Percentiles rank a stretch among this genome's conserved stretches.
These are phyloP conservation scores for Athripsodes cinereus DNA, from an alignment of 2,888 invertebrate genomes.

Conservation along the genomic window DNA sequence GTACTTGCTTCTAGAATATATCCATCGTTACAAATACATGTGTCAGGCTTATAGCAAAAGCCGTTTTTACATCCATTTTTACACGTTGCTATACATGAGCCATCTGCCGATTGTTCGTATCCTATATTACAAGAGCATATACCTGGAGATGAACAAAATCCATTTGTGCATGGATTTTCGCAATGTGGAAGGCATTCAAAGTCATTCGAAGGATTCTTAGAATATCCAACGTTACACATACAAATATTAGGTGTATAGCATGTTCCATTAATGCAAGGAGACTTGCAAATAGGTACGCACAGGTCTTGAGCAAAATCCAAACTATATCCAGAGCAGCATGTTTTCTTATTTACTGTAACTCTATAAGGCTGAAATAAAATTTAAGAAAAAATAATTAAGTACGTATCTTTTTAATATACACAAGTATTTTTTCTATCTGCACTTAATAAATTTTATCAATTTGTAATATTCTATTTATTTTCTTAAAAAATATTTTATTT, in stretches of 20 bases:
- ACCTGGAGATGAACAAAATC: not conserved
- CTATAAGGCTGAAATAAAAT: not conserved
- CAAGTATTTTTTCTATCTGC: too few relatives aligned
- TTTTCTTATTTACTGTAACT: not conserved
- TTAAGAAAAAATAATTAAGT: too few relatives aligned
- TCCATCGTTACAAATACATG: not conserved
- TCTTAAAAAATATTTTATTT: too few relatives aligned
- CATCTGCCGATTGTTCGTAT: not conserved
- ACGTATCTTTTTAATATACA: too few relatives aligned
- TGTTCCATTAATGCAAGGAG: not conserved
- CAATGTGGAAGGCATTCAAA: not conserved
- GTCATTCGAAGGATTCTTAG: not conserved
- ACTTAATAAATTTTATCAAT: too few relatives aligned
- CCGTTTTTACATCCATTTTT: conserved; percentile 1
- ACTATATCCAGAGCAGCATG: not conserved
- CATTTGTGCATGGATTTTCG: not conserved
- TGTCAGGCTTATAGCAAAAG: not conserved
- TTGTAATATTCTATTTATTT: too few relatives aligned
- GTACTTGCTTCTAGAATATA: not conserved
- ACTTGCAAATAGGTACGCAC: not conserved
- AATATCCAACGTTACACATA: conserved; percentile 1
- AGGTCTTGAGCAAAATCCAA: not conserved
- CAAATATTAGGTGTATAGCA: not conserved
- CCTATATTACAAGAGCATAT: not conserved
- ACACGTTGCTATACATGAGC: not conserved